Evolutionary conservation across 2,113 vertebrate species (phyloP).

Genomic region (Aspidoscelis tigris): DNA sequence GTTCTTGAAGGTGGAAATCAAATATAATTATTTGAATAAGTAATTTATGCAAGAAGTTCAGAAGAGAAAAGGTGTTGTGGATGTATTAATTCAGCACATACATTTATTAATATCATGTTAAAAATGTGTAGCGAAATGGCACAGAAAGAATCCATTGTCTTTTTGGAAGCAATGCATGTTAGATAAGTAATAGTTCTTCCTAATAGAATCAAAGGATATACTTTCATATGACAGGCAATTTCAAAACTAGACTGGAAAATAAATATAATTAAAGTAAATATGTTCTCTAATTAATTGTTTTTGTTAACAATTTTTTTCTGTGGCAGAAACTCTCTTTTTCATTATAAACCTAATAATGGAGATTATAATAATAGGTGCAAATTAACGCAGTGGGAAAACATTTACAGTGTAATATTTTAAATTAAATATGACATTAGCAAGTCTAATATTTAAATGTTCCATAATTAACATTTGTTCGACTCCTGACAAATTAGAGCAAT

Average conservation of each 20-base stretch:
- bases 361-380: conserved; percentile 83
- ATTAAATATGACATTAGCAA: conserved; percentile 84
- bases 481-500: conserved; percentile 55
- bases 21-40: conserved; percentile 45
- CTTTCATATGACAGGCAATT: conserved; percentile 72
- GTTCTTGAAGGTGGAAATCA: conserved; percentile 32
- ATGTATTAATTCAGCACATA: conserved; percentile 48
- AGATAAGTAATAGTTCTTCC: conserved; percentile 78
- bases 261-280: conserved; percentile 85
- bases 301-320: conserved; percentile 81
- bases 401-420: conserved; percentile 78
- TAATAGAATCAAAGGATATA: conserved; percentile 79
- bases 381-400: conserved; percentile 81
- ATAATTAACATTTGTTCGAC: conserved; percentile 74
- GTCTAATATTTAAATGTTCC: conserved; percentile 74
- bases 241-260: conserved; percentile 80
- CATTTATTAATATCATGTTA: conserved; percentile 62
- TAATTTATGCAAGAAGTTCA: conserved; percentile 40
- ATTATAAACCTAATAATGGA: conserved; percentile 79
- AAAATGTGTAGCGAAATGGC: conserved; percentile 64
- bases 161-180: conserved; percentile 61
- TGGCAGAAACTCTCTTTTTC: conserved; percentile 77
- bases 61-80: conserved; percentile 42
- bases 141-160: conserved; percentile 65
- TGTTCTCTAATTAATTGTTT: conserved; percentile 85